Base-by-base conservation (phyloP, 2,113 vertebrate species). In the Jacana jacana region DNA sequence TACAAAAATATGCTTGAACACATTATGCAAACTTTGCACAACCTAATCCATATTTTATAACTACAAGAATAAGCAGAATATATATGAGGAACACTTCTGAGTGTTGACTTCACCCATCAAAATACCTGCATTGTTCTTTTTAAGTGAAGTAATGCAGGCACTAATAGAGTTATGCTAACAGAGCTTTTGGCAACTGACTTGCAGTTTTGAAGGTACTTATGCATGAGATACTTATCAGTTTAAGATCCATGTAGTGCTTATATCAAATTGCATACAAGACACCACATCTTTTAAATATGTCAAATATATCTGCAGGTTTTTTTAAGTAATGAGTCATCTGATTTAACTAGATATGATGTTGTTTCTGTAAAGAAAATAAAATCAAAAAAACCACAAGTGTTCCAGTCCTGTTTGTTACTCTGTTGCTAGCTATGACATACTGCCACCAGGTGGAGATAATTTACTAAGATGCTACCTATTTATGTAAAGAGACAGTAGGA, bases 371-470 rank as follows among this genome's bases (percentile, higher is more conserved):
- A 51, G n/a, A 7, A 15, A 72, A 75, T 61, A 24, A 18, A 18
- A 35, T n/a, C n/a, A n/a, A n/a, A n/a, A n/a, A n/a, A n/a, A n/a
- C n/a, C n/a, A n/a, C n/a, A n/a, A 42, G 14, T 31, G 23, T 33
- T 76, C 30, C 15, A 52, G 35, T 81, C 88, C 55, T 64, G 46
- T 52, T 77, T 84, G n/a, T 68, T 84, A 25, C n/a, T 86, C n/a
- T 12, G 14, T 65, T 93, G 91, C 82, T 68, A 63, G 95, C 57
- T 96, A 95, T 92, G 83, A 97, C 83, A 92, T 84, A 92, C 93
- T 96, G 96, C 96, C 96, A 97, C 96, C 96, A 96, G 96, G 93
- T 89, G 96, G 95, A 96, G 90, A 93, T 76, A 55, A 78, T 70
- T 90, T 78, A 90, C 66, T 89, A 91, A 72, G 27, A 81, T 94